These are phyloP conservation scores for Ochropacha duplaris DNA, from an alignment of 2,888 invertebrate species.

Conservation along the genomic window DNA sequence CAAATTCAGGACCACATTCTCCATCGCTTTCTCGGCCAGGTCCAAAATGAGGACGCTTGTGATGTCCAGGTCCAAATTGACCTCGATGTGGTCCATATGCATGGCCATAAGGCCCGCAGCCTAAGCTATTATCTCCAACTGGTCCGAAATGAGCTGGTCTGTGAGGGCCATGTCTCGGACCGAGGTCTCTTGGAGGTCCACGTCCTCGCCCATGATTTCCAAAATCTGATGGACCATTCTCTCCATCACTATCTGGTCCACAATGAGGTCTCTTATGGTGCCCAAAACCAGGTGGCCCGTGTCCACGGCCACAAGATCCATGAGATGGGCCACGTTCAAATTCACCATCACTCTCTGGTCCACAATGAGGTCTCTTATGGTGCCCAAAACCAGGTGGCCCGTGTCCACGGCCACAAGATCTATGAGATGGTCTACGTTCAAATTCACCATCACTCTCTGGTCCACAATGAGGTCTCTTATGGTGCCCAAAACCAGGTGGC, in stretches of 20 bases:
- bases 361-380: not conserved
- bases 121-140: not conserved
- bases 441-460: not conserved
- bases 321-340: too few relatives aligned
- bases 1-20: not conserved
- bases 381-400: too few relatives aligned
- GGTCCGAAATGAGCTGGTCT: constrained; percentile 6
- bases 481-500: too few relatives aligned
- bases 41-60: not conserved
- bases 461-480: too few relatives aligned
- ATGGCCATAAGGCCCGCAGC: not conserved
- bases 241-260: not conserved
- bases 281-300: not conserved
- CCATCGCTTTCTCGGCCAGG: not conserved
- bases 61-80: not conserved
- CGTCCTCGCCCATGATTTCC: constrained; percentile 3
- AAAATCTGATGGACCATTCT: not conserved
- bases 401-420: too few relatives aligned
- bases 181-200: constrained; percentile 3
- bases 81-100: not conserved
- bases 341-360: not conserved
- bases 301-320: not conserved
- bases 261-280: not conserved
- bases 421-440: too few relatives aligned
- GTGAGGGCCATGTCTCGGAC: not conserved